Evolutionary conservation across 2,888 invertebrate genomes (phyloP), one percentile per base, ranked within the genome.

Genomic region (Lasioglossum oenotherae): DNA sequence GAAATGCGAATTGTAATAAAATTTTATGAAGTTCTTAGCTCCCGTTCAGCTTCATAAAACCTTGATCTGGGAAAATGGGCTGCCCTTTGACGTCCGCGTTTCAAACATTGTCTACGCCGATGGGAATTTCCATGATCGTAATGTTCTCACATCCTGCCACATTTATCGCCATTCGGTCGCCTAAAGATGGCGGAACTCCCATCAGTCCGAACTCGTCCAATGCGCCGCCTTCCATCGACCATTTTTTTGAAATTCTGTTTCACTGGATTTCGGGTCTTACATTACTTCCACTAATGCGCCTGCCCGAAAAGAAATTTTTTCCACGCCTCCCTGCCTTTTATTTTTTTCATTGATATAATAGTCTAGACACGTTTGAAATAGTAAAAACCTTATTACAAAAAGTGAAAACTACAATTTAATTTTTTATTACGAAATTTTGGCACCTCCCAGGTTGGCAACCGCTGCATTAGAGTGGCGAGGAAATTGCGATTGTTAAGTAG

Each of bases 1-100:
- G 67, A 69, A 69, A 77, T 71, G 81, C 64, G 67, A 38, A 38
- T 38, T 69, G 35, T 46, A 49, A 74, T 74, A 69, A 38, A 69
- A 69, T 69, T 69, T 69, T 38, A 69, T 38, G 67, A 69, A 69
- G 67, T 69, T 69, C 67, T 69, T 67, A 67, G 19, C 23, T 35
- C 35, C 31, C 35, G 67, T 67, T 69, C 67, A 23, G 23, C 35
- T 69, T 35, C 67, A 38, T 35, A 69, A 69, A 69, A 69, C 35
- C 35, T 35, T 35, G 35, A 8, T 19, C 35, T 19, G 23, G 35
- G 67, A 38, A 35, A 69, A 69, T 69, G 35, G 23, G 67, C 2
- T 69, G 23, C 67, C 35, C 38, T 69, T 69, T 69, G 67, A 69
- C 67, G 10, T 35, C 19, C 35, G 19, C 31, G 67, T 23, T 38